Conservation (phyloP, 1,140 invertebrate genomes). For the Bombus soroeensis region DNA sequence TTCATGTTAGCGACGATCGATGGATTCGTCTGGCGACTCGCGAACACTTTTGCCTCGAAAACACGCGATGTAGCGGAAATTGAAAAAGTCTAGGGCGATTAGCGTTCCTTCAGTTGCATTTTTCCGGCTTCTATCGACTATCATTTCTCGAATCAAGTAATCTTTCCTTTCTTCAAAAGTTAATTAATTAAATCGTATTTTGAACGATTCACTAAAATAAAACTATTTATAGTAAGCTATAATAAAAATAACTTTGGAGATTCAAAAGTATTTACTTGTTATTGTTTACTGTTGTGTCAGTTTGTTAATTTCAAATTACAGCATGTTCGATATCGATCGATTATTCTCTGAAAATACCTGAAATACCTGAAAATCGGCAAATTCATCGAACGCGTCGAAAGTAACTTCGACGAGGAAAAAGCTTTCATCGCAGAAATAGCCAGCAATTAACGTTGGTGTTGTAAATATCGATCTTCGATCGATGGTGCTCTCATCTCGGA, state of each 20-base stretch:
- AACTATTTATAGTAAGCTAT: not conserved
- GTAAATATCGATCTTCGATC: constrained; percentile 3
- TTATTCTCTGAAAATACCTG: not conserved
- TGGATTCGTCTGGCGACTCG: constrained; percentile 22
- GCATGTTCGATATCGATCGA: no score
- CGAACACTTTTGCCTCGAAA: not conserved
- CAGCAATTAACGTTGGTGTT: not conserved
- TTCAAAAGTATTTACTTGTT: not conserved
- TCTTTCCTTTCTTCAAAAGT: no score
- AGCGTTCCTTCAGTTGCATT: constrained; percentile 22
- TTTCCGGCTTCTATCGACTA: not conserved
- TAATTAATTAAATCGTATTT: not conserved
- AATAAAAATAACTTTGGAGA: not conserved
- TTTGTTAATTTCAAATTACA: not conserved
- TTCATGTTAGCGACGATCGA: constrained; percentile 35
- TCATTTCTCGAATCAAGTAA: not conserved
- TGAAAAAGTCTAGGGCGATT: constrained; percentile 48
- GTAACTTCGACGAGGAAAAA: not conserved
- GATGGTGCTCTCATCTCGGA: not conserved
- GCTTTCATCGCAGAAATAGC: not conserved
- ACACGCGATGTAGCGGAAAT: constrained; percentile 32
- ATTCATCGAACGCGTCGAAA: not conserved
- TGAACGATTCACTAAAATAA: not conserved
- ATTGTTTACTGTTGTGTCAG: no score
- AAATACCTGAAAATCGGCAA: no score